Conservation (phyloP, 2,113 vertebrate genomes). For the Nanger granti region DNA sequence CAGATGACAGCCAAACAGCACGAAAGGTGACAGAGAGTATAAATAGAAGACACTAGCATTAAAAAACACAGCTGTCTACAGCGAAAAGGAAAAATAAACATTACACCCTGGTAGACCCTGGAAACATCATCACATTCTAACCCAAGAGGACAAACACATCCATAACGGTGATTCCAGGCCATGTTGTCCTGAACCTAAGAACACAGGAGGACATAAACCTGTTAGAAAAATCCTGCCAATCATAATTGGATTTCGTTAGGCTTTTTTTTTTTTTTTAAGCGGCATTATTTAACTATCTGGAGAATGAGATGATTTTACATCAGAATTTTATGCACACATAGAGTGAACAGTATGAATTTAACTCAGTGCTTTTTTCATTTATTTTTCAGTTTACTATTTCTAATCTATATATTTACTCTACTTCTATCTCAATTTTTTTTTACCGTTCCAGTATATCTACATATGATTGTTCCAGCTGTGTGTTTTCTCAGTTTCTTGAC, state of each 20-base stretch:
- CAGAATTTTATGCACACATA: not conserved
- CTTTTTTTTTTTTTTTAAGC: not conserved
- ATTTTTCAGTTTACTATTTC: not conserved
- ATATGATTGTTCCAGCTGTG: not conserved
- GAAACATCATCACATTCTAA: not conserved
- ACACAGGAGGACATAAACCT: not conserved
- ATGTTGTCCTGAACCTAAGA: not conserved
- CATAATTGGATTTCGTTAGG: not conserved
- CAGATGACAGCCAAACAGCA: slow-evolving; percentile 42
- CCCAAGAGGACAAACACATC: not conserved
- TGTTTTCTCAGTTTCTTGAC: not conserved
- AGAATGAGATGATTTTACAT: not conserved
- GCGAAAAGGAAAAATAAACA: not conserved
- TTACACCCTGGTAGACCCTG: not conserved
- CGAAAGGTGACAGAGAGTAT: slow-evolving; percentile 49
- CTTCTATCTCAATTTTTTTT: not conserved
- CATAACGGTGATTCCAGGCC: not conserved
- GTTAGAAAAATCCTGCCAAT: not conserved
- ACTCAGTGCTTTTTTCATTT: not conserved
- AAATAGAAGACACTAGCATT: slow-evolving; percentile 15
- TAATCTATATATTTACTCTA: not conserved
- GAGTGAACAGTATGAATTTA: not conserved
- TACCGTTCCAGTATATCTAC: not conserved
- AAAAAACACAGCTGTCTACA: slow-evolving; percentile 3
- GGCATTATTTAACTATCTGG: not conserved